phyloP scores from a whole-genome alignment of 1,140 invertebrate species.

The Hylyphantes graminicola region DNA sequence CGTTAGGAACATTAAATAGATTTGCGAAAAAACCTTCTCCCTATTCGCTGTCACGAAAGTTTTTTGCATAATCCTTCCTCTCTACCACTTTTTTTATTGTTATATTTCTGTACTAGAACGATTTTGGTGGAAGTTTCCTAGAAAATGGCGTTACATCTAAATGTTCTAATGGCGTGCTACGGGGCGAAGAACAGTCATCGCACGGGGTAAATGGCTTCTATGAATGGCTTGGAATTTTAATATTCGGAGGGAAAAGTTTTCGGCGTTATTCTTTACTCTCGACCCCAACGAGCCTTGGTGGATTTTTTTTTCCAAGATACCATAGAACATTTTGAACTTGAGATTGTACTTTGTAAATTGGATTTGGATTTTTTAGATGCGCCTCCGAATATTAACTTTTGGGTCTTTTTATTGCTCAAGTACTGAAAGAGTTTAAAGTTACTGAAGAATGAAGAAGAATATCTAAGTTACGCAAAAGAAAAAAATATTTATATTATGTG shows the following conservation, averaged over 20 bases:
- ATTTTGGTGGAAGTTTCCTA: constrained; percentile 6
- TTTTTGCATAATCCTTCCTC: constrained; percentile 47
- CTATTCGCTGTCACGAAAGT: constrained; percentile 47
- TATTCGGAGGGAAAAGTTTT: constrained; percentile 22
- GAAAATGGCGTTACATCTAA: constrained; percentile 52
- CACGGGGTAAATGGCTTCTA: constrained; percentile 42
- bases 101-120: background rate
- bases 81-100: constrained; percentile 9
- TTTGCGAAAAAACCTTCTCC: constrained; percentile 23
- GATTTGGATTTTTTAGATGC: too few relatives aligned
- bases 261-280: too few relatives aligned
- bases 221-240: constrained; percentile 55
- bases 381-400: too few relatives aligned
- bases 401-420: too few relatives aligned
- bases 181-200: constrained; percentile 23
- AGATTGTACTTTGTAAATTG: too few relatives aligned
- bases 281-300: too few relatives aligned
- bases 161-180: constrained; percentile 55
- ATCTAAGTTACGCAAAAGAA: too few relatives aligned
- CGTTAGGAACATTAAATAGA: constrained; percentile 47
- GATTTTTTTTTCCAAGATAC: too few relatives aligned
- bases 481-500: too few relatives aligned
- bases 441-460: too few relatives aligned
- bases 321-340: too few relatives aligned
- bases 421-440: too few relatives aligned